Base-by-base conservation (phyloP, 2,888 invertebrate species). In the Augochlorella aurata region DNA sequence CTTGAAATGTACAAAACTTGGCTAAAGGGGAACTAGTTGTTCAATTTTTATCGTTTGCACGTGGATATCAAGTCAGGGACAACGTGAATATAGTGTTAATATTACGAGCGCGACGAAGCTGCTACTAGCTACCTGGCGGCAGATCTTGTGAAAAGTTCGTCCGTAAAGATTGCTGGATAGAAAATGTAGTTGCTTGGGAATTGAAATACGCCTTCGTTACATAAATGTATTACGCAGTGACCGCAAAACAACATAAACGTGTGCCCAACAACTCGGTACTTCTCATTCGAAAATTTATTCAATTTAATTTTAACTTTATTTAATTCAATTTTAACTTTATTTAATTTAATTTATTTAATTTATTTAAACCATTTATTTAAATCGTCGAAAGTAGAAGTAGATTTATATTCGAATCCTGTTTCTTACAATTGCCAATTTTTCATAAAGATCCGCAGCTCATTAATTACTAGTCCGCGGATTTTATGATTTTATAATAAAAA, bases 81-180 rank as follows among this genome's bases (percentile, higher is more conserved):
- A 47, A 67, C 67, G 47, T 47, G 67, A 47, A n/a, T 67, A 67
- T 24, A 67, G 24, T 67, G 67, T 67, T 67, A 45, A 67, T 21
- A 67, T 67, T 67, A 67, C 47, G 67, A 21, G 67, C 47, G 24
- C 63, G 63, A 63, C 38, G 63, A 63, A 44, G 63, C 38, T 29
- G 63, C 63, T 63, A 38, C 38, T 7, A 63, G 63, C 29, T 63
- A 38, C 8, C 38, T 44, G 29, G 14, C 8, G 16, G 66, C 45
- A 21, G 47, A 66, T 66, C 66, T 47, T 66, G 21, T 14, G 12
- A 67, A 61, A 18, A 67, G 16, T 45, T 24, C 3, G 24, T 61
- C 16, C 61, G 18, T 29, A 29, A 61, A 45, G 24, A 24, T 8
- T 14, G 2, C 9, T 9, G 67, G 24, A 24, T 67, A 47, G 45